A percentile compares a stretch with the other conserved stretches of the same genome.
These are phyloP conservation scores for Panurus biarmicus DNA, from an alignment of 2,113 vertebrate genomes.

Conservation along the genomic window DNA sequence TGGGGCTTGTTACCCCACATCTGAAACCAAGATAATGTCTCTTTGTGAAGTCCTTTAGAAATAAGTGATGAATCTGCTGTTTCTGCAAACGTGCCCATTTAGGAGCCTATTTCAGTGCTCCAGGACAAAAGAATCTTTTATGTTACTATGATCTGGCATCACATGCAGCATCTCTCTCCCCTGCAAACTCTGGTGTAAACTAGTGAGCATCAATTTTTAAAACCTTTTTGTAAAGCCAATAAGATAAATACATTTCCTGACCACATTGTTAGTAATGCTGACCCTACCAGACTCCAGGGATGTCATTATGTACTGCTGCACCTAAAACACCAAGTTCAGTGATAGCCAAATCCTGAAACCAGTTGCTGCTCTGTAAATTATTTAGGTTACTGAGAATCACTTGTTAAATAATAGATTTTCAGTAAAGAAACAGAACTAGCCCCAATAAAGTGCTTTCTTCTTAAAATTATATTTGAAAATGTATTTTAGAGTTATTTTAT, in stretches of 20 bases:
- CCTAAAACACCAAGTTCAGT: background rate
- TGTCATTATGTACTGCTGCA: background rate
- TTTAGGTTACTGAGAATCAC: background rate
- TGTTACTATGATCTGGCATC: background rate
- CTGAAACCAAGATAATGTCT: background rate
- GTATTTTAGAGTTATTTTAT: background rate
- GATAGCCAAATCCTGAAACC: background rate
- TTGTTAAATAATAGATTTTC: background rate
- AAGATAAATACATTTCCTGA: background rate
- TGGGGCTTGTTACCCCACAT: background rate
- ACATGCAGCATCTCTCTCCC: background rate
- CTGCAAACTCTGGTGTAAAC: background rate
- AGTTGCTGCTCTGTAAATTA: background rate
- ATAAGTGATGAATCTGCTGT: background rate
- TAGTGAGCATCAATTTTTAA: background rate
- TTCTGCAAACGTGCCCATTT: background rate
- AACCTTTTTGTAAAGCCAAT: background rate
- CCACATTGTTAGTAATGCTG: background rate
- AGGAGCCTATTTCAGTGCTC: background rate
- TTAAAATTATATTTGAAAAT: background rate
- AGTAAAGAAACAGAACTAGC: background rate
- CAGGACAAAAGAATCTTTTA: background rate
- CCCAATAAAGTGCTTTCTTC: background rate
- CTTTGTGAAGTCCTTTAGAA: background rate
- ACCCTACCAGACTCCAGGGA: background rate